Evolutionary conservation across 92 coral and sea anemone genomes (phyloP).

Genomic region (Pocillopora meandrina): DNA sequence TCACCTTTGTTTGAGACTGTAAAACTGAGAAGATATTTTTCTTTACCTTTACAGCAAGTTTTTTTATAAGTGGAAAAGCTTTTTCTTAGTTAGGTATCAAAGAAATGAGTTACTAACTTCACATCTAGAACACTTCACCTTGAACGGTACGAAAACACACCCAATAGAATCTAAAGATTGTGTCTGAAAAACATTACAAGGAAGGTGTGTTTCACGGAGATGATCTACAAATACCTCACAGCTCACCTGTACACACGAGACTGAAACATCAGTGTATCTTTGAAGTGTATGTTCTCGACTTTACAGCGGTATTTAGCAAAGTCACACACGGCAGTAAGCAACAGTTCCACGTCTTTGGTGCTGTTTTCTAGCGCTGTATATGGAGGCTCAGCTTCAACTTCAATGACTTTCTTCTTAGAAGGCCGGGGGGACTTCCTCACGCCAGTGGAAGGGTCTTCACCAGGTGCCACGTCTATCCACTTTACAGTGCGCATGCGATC

Average conservation of each 20-base stretch:
- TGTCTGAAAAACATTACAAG: no score
- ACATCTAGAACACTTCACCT: no score
- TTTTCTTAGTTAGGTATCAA: not conserved
- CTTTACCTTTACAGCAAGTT: no score
- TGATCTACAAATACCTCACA: no score
- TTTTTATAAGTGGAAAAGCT: not conserved
- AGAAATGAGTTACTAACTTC: no score
- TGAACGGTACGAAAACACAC: no score
- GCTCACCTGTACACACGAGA: conserved; percentile 90
- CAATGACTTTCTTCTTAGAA: conserved; percentile 88
- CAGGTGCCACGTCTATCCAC: conserved; percentile 83
- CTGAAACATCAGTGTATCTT: conserved; percentile 97
- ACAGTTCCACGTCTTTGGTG: conserved; percentile 77
- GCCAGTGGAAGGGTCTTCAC: conserved; percentile 63
- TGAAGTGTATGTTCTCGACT: conserved; percentile 77
- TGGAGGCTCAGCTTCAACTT: conserved; percentile 94
- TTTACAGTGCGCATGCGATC: conserved; percentile 97
- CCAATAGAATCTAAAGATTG: no score
- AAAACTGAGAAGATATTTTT: conserved; percentile 44
- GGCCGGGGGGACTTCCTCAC: conserved; percentile 66
- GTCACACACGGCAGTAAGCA: conserved; percentile 85
- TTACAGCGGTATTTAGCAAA: conserved; percentile 81
- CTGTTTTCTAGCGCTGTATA: conserved; percentile 84
- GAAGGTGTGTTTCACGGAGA: not conserved
- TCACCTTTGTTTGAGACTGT: conserved; percentile 80